Base-by-base conservation (phyloP, 2,797 vertebrate genomes). In the Falco novaeseelandiae region DNA sequence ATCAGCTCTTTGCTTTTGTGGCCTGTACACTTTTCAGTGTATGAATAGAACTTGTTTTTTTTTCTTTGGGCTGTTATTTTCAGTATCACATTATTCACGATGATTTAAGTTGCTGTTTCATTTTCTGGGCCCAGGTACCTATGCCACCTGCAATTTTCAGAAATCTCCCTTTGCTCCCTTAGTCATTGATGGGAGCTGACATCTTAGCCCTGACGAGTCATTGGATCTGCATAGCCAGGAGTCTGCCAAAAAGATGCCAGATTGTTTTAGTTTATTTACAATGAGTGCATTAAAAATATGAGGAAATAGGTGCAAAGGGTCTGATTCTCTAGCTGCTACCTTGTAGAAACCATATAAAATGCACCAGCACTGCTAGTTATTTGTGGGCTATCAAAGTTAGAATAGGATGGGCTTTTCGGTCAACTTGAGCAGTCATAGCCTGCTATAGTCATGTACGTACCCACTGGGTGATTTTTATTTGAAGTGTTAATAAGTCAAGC, bases 71-170 rank as follows among this genome's bases (percentile, higher is more conserved):
- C 54, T 5, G 0, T 63, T 38, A 38, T 63, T 76, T 76, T 85
- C 51, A 59, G 21, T 52, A 29, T 32, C 12, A 6, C 0, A 0
- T 58, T 63, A 26, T 10, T 52, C 36, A 3, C 8, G 10, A 22
- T 58, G 59, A 63, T 74, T 83, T 16, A 67, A 40, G 38, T 83
- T 40, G 76, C 21, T 14, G 26, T 67, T 59, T 65, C 8, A 4
- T 90, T 78, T 85, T 62, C 72, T 21, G 22, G 11, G 52, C 48
- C 27, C 34, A 30, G 18, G 7, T 70, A 30, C 26, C 42, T 29
- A 15, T 1, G 9, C n/a, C 70, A 79, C 40, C 72, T 67, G 29
- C 67, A 83, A 57, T 59, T 79, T 66, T 90, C 72, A 52, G 49
- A 80, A 52, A 67, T 72, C 69, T 77, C 18, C 46, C 86, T 67